Base-by-base conservation (phyloP, 1,140 invertebrate genomes). In the Cotesia typhae region DNA sequence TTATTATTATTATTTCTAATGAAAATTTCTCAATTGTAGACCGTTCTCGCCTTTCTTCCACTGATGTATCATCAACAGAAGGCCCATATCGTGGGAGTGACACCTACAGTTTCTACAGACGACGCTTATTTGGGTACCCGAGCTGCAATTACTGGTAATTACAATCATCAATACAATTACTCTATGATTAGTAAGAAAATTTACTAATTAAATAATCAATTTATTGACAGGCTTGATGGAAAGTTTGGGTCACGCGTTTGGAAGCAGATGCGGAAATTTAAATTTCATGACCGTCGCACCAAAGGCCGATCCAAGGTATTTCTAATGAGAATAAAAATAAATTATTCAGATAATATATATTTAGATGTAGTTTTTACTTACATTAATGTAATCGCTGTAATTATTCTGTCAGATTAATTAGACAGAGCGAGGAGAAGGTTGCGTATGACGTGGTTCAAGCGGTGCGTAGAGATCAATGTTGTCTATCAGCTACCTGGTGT, bases 31-130 rank as follows among this genome's bases (percentile, higher is more conserved):
- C 41, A 69, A 51, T 81, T 74, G 1, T 65, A 87, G 86, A 85
- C 79, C 4, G 79, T 85, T n/a, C 28, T 87, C 7, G 75, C 86
- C 4, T 85, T 87, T 71, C 64, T 87, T 10, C 84, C 86, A 4
- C 76, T 74, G 2, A 82, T 87, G 79, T 4, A 85, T 36, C 68
- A 74, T n/a, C 79, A 69, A 4, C 74, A 75, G 67, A 80, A 69
- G 68, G 80, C 80, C 1, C 74, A 82, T 51, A 73, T 87, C 37
- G 75, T 87, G 66, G 86, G 83, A 59, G 77, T 87, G 0, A 83
- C 82, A 28, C 86, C 86, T 37, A 77, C 77, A 3, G 68, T 76
- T 28, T 85, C 81, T 3, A 72, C 66, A 3, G 65, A 79, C 2
- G 82, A 87, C 61, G 81, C 79, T 1, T 84, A 80, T 67, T 74